Percentiles rank a stretch among this genome's conserved stretches.
Evolutionary conservation across 23 tunicate species (phyloP).

Genomic region (Ciona savignyi): DNA sequence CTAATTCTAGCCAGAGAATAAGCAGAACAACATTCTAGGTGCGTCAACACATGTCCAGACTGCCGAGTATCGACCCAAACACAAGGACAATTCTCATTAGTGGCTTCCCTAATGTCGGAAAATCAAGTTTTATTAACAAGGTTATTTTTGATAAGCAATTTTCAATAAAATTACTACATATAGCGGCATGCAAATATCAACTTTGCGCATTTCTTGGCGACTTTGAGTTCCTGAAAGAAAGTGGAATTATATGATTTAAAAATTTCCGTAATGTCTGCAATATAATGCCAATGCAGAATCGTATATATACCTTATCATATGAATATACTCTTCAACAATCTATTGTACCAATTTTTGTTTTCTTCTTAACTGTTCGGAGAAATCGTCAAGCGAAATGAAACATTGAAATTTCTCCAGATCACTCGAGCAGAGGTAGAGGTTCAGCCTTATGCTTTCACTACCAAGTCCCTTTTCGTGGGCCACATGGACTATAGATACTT

Average conservation of each 20-base stretch:
- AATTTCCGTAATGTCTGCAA: too few relatives aligned
- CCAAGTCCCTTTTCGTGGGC: slow-evolving; percentile 94
- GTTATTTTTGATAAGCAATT: slow-evolving; percentile 8
- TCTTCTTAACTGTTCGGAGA: too few relatives aligned
- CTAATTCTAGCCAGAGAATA: too few relatives aligned
- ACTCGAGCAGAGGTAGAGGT: slow-evolving; percentile 98
- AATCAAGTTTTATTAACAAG: slow-evolving; percentile 90
- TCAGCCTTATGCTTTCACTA: slow-evolving; percentile 97
- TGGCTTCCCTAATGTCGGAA: slow-evolving; percentile 99
- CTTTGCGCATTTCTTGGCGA: background rate
- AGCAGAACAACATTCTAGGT: slow-evolving; percentile 43
- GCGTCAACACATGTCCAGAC: slow-evolving; percentile 90
- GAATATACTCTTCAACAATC: too few relatives aligned
- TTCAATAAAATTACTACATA: too few relatives aligned
- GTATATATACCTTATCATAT: too few relatives aligned
- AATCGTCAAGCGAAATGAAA: too few relatives aligned
- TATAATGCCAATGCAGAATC: too few relatives aligned
- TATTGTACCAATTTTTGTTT: too few relatives aligned
- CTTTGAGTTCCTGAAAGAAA: too few relatives aligned
- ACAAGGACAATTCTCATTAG: slow-evolving; percentile 84
- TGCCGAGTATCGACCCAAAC: slow-evolving; percentile 98
- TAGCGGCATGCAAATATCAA: background rate
- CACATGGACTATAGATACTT: slow-evolving; percentile 97
- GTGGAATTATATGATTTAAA: too few relatives aligned
- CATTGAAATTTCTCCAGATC: too few relatives aligned